Conservation (phyloP, 2,797 vertebrate species). For the Myiothlypis chrysogaster region DNA sequence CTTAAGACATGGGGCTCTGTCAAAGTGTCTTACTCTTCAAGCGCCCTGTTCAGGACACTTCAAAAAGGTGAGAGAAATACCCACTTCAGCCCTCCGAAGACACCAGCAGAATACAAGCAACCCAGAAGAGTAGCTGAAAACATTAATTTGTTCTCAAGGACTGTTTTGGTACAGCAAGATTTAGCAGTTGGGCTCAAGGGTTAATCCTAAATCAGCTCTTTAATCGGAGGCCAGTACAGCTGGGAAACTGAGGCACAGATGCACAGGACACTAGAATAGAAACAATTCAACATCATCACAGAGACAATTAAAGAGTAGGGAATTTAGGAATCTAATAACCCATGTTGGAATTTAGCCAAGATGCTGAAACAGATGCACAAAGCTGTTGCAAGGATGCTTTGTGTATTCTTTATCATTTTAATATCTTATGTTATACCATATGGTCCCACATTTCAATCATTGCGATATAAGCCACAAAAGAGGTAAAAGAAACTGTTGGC, state of each 20-base stretch:
- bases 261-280: constrained; percentile 43
- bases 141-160: neutral
- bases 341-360: constrained; percentile 59
- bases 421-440: constrained; percentile 69
- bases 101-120: neutral
- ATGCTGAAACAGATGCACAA: constrained; percentile 64
- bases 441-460: constrained; percentile 65
- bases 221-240: constrained; percentile 33
- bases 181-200: neutral
- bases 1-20: neutral
- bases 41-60: neutral
- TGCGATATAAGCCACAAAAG: constrained; percentile 52
- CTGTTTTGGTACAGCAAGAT: neutral
- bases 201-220: constrained; percentile 30
- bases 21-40: neutral
- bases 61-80: neutral
- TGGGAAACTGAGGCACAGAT: constrained; percentile 67
- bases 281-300: neutral
- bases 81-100: neutral
- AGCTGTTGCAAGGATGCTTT: constrained; percentile 62
- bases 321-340: constrained; percentile 67
- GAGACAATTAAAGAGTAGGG: constrained; percentile 60
- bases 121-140: neutral
- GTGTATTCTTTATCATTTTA: constrained; percentile 69
- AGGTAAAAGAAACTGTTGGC: constrained; percentile 62